Evolutionary conservation across 2,113 vertebrate species (phyloP).

Genomic region (Suncus etruscus): DNA sequence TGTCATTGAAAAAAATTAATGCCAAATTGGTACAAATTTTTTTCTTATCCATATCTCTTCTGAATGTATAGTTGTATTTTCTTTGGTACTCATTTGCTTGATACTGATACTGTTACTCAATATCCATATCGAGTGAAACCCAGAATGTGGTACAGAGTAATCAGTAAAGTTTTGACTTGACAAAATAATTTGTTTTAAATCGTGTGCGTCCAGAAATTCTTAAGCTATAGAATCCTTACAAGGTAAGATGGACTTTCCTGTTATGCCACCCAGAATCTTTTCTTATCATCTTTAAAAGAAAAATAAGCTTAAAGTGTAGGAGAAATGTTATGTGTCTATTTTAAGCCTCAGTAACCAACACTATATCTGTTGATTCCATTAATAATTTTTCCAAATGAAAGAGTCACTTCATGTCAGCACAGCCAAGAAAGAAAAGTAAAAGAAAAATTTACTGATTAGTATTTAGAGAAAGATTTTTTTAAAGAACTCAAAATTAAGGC

Average conservation of each 20-base stretch:
- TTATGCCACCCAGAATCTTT: not conserved
- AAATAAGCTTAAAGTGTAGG: not conserved
- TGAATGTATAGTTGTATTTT: not conserved
- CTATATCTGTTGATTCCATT: conserved; percentile 8
- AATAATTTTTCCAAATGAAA: conserved; percentile 32
- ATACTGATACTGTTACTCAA: not conserved
- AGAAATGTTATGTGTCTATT: conserved; percentile 12
- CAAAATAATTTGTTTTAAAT: not conserved
- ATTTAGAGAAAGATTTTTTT: conserved; percentile 33
- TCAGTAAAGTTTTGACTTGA: not conserved
- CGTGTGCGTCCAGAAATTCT: not conserved
- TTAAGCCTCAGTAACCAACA: not conserved
- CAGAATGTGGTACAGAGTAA: not conserved
- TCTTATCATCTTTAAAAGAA: not conserved
- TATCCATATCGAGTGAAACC: not conserved
- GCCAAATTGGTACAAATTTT: too few species aligned
- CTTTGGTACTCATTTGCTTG: not conserved
- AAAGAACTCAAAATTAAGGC: conserved; percentile 20
- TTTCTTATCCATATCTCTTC: too few species aligned
- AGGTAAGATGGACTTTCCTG: not conserved
- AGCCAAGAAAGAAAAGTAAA: not conserved
- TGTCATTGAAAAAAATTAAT: not conserved
- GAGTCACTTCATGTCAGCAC: not conserved
- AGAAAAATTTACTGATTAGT: not conserved
- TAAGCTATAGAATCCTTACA: not conserved